These are phyloP conservation scores for Marcusenius ussheri DNA, from an alignment of 2,113 vertebrate genomes.

Conservation along the genomic window DNA sequence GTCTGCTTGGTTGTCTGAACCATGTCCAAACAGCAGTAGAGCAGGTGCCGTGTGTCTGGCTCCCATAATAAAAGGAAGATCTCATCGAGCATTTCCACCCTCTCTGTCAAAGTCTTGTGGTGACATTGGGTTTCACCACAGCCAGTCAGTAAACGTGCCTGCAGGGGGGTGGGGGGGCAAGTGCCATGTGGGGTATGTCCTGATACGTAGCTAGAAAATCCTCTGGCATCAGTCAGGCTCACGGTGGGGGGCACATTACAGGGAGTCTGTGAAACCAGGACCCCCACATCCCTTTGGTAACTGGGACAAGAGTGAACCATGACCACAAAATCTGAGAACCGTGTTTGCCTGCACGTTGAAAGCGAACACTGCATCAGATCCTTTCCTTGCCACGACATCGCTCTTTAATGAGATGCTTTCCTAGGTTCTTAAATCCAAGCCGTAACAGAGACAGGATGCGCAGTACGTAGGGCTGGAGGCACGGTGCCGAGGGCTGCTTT, in stretches of 20 bases:
- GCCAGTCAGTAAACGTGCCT: neutral
- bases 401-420: neutral
- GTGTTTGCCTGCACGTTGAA: neutral
- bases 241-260: neutral
- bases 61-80: neutral
- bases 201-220: neutral
- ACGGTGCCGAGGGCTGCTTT: neutral
- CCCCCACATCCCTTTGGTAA: neutral
- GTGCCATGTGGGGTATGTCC: neutral
- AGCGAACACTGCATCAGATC: neutral
- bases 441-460: neutral
- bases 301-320: neutral
- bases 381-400: neutral
- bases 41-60: neutral
- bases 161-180: neutral
- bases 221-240: neutral
- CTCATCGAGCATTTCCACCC: neutral
- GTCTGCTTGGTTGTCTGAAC: neutral
- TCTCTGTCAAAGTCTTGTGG: neutral
- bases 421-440: neutral
- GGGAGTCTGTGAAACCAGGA: neutral
- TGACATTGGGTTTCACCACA: neutral
- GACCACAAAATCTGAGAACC: neutral
- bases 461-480: neutral
- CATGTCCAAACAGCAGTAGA: neutral